Evolutionary conservation across 2,797 vertebrate genomes (phyloP).

Genomic region (Saguinus oedipus): DNA sequence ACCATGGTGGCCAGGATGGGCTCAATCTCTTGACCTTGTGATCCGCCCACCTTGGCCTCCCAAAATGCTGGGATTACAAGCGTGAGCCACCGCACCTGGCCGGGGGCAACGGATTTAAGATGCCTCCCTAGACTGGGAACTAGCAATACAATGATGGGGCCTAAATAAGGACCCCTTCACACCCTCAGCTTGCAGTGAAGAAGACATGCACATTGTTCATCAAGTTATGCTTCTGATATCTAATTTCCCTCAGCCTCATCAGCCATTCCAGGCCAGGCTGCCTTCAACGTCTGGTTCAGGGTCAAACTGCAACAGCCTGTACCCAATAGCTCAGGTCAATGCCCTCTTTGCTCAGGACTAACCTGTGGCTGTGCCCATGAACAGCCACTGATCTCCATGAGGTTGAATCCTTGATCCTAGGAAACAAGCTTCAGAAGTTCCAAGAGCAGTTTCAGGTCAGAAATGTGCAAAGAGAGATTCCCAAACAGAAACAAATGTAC

Average conservation of each 20-base stretch:
- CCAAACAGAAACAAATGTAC: neutral
- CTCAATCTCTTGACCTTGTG: no score
- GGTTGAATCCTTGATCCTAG: neutral
- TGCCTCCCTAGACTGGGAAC: neutral
- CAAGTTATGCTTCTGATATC: neutral
- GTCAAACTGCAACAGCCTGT: neutral
- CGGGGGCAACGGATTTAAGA: neutral
- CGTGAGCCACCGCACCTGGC: no score
- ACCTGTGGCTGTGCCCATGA: neutral
- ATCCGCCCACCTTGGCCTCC: no score
- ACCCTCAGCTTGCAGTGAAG: neutral
- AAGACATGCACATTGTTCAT: neutral
- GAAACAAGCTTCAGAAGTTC: neutral
- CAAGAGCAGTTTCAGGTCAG: neutral
- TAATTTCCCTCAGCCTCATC: neutral
- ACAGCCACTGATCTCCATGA: neutral
- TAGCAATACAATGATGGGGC: fast-evolving
- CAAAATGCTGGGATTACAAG: no score
- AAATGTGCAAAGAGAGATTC: neutral
- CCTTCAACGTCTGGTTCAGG: neutral
- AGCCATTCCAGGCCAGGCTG: neutral
- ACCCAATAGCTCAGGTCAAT: neutral
- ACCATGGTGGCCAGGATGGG: no score
- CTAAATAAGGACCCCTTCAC: neutral
- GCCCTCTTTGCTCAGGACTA: neutral